phyloP scores from a whole-genome alignment of 2,113 vertebrate genomes.

The Sus scrofa region DNA sequence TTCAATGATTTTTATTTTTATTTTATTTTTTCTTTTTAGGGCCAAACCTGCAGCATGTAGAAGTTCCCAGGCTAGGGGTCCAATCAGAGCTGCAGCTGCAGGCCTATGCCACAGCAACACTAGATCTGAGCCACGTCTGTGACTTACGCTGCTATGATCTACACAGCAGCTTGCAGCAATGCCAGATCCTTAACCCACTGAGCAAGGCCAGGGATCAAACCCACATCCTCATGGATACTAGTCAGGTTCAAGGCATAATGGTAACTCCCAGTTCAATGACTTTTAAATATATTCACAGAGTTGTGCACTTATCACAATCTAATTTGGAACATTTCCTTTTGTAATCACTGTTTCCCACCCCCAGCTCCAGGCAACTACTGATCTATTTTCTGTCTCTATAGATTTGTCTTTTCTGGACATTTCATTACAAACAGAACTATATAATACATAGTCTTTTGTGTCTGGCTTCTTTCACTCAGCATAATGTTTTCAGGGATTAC shows the following conservation, averaged over 20 bases:
- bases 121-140: no score
- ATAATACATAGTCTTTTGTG: background rate
- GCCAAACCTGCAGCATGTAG: no score
- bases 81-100: no score
- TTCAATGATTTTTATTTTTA: background rate
- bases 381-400: background rate
- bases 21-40: no score
- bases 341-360: background rate
- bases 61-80: no score
- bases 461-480: constrained; percentile 19
- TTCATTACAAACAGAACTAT: background rate
- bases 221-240: no score
- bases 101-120: no score
- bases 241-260: no score
- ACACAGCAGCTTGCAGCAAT: no score
- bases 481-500: constrained; percentile 17
- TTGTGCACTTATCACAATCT: background rate
- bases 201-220: no score
- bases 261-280: background rate
- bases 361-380: background rate
- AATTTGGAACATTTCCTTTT: constrained; percentile 13
- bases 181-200: no score
- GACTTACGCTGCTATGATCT: no score
- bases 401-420: background rate
- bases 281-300: constrained; percentile 20